Evolutionary conservation across 2,888 invertebrate species (phyloP).

Genomic region (Anodontia alba): DNA sequence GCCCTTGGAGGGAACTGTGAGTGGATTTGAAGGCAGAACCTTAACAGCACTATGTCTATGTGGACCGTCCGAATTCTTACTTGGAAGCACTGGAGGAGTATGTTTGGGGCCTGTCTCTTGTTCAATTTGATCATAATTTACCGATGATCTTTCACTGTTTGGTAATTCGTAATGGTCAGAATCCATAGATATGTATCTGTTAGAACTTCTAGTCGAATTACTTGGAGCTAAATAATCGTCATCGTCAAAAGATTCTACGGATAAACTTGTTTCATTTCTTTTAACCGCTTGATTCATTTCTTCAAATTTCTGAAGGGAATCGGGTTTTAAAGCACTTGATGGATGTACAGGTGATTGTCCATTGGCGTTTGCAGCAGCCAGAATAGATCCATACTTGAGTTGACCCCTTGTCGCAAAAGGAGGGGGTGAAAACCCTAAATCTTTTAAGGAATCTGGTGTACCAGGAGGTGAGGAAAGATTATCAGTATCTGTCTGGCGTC

Average conservation of each 20-base stretch:
- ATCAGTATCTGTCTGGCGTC: not conserved
- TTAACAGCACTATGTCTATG: constrained; percentile 32
- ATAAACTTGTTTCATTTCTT: not conserved
- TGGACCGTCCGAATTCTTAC: not conserved
- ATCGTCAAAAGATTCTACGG: not conserved
- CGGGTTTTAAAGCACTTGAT: not conserved
- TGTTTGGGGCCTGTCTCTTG: constrained; percentile 5
- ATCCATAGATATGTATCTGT: constrained; percentile 7
- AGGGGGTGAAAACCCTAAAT: constrained; percentile 13
- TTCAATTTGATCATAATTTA: constrained; percentile 39
- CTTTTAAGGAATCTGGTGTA: constrained; percentile 23
- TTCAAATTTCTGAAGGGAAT: not conserved
- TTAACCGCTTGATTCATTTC: too few relatives aligned
- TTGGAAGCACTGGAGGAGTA: not conserved
- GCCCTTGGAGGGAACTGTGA: not conserved
- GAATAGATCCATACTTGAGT: constrained; percentile 56
- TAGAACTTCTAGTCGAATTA: not conserved
- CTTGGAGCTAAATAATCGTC: constrained; percentile 10
- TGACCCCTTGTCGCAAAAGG: constrained; percentile 50
- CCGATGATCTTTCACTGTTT: constrained; percentile 38
- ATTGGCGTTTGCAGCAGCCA: constrained; percentile 48
- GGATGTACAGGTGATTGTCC: not conserved
- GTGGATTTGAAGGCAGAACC: constrained; percentile 47
- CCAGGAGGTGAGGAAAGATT: constrained; percentile 17
- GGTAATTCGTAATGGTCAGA: constrained; percentile 42